Evolutionary conservation across 1,140 invertebrate species (phyloP).

Genomic region (Charaxes varanes): DNA sequence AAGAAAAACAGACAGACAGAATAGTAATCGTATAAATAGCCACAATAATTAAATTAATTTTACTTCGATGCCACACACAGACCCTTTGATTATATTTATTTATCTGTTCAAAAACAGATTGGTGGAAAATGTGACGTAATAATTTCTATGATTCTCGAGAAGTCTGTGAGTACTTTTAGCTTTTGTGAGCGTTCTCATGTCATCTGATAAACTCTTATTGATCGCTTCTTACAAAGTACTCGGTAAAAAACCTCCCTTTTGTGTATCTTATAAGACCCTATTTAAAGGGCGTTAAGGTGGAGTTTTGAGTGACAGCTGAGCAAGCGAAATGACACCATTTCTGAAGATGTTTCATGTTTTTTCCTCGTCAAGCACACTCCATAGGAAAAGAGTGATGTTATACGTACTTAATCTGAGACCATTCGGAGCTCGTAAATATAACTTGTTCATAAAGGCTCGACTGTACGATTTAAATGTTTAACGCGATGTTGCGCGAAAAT

Average conservation of each 20-base stretch:
- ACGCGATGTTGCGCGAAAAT: too few species aligned
- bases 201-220: constrained; percentile 39
- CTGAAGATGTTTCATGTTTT: constrained; percentile 36
- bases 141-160: constrained; percentile 20
- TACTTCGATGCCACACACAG: too few species aligned
- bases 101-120: too few species aligned
- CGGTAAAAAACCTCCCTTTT: constrained; percentile 29
- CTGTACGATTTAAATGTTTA: too few species aligned
- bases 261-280: constrained; percentile 19
- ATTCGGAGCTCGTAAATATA: constrained; percentile 35
- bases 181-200: constrained; percentile 32
- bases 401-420: constrained; percentile 43
- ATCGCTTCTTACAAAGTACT: constrained; percentile 39
- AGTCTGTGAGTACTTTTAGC: constrained; percentile 30
- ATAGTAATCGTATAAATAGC: too few species aligned
- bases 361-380: constrained; percentile 29
- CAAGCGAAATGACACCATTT: constrained; percentile 14
- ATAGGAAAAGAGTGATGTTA: constrained; percentile 34
- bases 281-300: constrained; percentile 17
- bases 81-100: too few species aligned
- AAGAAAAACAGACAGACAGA: too few species aligned
- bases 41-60: too few species aligned
- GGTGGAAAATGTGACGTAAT: constrained; percentile 1
- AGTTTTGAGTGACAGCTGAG: constrained; percentile 15
- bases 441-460: too few species aligned